These are phyloP conservation scores for Tenthredo notha DNA, from an alignment of 2,888 invertebrate genomes.

Conservation along the genomic window DNA sequence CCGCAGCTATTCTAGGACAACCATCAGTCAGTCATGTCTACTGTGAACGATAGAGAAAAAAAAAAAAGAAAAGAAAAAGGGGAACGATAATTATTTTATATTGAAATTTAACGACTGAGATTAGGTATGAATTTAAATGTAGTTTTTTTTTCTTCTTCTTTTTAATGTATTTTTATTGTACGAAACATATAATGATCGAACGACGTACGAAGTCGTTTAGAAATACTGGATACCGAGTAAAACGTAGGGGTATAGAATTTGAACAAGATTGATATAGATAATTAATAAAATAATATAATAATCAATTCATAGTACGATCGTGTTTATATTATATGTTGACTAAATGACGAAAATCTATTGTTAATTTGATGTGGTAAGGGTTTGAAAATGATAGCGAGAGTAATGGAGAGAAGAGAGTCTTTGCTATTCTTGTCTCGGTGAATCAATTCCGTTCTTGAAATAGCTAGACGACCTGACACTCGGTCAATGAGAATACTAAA, in stretches of 20 bases:
- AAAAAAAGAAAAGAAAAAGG: neutral
- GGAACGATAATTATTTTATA: neutral
- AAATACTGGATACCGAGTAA: neutral
- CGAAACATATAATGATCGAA: neutral
- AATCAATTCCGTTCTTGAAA: constrained; percentile 27
- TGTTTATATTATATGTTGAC: neutral
- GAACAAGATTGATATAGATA: neutral
- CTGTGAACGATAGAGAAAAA: neutral
- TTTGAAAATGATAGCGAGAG: constrained; percentile 48
- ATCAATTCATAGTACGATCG: neutral
- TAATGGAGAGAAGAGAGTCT: neutral
- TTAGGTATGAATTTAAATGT: neutral
- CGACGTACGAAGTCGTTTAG: neutral
- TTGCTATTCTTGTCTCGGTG: constrained; percentile 6
- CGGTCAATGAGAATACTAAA: constrained; percentile 59
- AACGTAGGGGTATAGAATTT: neutral
- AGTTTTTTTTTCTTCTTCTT: neutral
- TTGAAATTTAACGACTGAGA: neutral
- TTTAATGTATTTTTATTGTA: neutral
- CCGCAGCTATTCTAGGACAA: neutral
- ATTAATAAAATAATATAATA: neutral
- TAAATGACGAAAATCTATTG: neutral
- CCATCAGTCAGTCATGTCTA: neutral
- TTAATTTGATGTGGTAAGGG: neutral
- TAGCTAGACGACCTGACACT: constrained; percentile 40